These are phyloP conservation scores for Tarsius wallacei DNA, from an alignment of 2,797 vertebrate species.

Conservation along the genomic window DNA sequence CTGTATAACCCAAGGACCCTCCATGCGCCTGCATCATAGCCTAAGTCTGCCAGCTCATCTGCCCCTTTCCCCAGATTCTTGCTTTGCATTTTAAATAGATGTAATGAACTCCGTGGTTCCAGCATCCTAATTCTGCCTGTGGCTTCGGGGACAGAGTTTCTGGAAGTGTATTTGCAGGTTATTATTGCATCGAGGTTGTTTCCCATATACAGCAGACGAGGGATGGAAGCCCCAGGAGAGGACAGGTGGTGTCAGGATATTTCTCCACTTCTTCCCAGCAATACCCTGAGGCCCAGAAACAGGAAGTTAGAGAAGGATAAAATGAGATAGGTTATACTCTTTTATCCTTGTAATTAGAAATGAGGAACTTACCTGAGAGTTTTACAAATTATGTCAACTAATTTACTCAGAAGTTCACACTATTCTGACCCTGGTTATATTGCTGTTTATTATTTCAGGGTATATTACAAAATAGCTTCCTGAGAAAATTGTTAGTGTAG, in stretches of 20 bases:
- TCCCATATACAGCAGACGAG: not conserved
- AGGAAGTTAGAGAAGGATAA: not conserved
- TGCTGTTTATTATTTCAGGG: slow-evolving; percentile 39
- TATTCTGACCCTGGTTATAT: not conserved
- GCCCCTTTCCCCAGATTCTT: not conserved
- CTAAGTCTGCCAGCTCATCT: not conserved
- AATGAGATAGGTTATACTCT: not conserved
- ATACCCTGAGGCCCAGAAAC: not conserved
- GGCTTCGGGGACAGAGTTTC: not conserved
- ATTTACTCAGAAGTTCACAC: slow-evolving; percentile 14
- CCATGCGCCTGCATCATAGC: too few relatives aligned
- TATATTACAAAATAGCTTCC: slow-evolving; percentile 50
- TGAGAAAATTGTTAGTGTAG: slow-evolving; percentile 14
- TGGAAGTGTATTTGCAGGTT: not conserved
- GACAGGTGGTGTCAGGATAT: not conserved
- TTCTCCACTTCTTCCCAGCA: not conserved
- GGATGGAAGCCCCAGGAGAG: not conserved
- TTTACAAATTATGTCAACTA: slow-evolving; percentile 27
- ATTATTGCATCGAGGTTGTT: not conserved
- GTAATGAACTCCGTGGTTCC: not conserved
- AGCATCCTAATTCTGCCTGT: not conserved
- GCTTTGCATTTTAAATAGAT: not conserved
- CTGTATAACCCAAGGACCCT: not conserved
- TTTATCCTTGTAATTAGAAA: slow-evolving; percentile 36
- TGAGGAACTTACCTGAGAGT: slow-evolving; percentile 18